These are phyloP conservation scores for Parelbella ahira DNA, from an alignment of 2,888 invertebrate species.

Conservation along the genomic window DNA sequence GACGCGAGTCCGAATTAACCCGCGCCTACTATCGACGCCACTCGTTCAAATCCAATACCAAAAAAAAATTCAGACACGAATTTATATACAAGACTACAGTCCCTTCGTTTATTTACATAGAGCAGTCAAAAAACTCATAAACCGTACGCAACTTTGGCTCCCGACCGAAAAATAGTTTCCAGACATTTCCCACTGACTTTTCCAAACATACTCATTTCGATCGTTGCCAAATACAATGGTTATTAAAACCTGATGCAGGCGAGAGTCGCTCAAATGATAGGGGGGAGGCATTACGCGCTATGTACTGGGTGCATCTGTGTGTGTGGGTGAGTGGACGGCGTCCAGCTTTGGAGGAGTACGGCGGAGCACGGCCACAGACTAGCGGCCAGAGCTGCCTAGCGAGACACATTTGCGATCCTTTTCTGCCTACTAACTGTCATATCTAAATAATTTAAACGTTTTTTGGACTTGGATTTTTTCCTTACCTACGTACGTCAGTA, in stretches of 20 bases:
- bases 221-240: conserved; percentile 79
- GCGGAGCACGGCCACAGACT: conserved; percentile 56
- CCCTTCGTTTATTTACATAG: conserved; percentile 25
- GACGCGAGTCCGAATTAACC: conserved; percentile 22
- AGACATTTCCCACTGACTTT: conserved; percentile 56
- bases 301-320: conserved; percentile 30
- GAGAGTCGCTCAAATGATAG: conserved; percentile 53
- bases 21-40: conserved; percentile 24
- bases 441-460: no score
- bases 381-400: conserved; percentile 35
- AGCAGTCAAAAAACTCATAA: conserved; percentile 37
- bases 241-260: conserved; percentile 71
- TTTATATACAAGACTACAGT: conserved; percentile 26
- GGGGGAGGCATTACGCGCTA: conserved; percentile 48
- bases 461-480: neutral
- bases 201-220: conserved; percentile 72
- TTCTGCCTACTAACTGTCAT: no score
- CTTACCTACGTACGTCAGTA: no score
- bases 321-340: conserved; percentile 68
- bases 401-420: conserved; percentile 9
- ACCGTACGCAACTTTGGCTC: conserved; percentile 39
- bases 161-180: conserved; percentile 52
- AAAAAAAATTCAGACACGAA: conserved; percentile 23
- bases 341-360: conserved; percentile 67
- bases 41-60: conserved; percentile 24